phyloP scores from a whole-genome alignment of 92 coral and sea anemone genomes.

The Epizoanthus rinbou region DNA sequence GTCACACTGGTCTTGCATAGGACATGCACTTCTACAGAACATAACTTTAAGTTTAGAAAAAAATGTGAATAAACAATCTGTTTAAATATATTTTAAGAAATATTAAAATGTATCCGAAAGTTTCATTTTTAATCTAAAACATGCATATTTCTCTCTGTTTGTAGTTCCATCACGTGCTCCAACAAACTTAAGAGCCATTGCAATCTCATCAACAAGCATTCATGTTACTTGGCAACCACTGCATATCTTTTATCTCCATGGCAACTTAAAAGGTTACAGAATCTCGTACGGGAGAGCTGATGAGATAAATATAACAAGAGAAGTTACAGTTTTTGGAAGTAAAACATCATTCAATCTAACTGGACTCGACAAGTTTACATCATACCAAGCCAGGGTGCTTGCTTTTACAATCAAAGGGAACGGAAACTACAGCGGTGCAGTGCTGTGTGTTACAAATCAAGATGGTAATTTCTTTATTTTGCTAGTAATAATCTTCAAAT shows the following conservation, averaged over 20 bases:
- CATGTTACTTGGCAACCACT: conserved; percentile 37
- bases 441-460: conserved; percentile 31
- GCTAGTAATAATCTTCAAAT: too few relatives aligned
- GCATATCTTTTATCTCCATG: conserved; percentile 14
- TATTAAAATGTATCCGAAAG: too few relatives aligned
- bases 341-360: background rate
- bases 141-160: background rate
- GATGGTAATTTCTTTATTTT: conserved; percentile 19
- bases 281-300: background rate
- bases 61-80: too few relatives aligned
- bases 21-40: too few relatives aligned
- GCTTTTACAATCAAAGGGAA: conserved; percentile 35
- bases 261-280: conserved; percentile 33
- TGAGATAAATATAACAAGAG: background rate
- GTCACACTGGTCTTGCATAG: too few relatives aligned
- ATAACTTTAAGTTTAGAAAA: too few relatives aligned
- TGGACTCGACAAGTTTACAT: conserved; percentile 12
- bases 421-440: conserved; percentile 36
- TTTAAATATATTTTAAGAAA: too few relatives aligned
- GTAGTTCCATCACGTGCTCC: conserved; percentile 48
- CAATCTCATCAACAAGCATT: conserved; percentile 40
- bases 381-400: conserved; percentile 19
- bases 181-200: background rate
- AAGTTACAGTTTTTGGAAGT: background rate
- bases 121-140: too few relatives aligned